Base-by-base conservation (phyloP, 1,140 invertebrate species). In the Anadara kagoshimensis region DNA sequence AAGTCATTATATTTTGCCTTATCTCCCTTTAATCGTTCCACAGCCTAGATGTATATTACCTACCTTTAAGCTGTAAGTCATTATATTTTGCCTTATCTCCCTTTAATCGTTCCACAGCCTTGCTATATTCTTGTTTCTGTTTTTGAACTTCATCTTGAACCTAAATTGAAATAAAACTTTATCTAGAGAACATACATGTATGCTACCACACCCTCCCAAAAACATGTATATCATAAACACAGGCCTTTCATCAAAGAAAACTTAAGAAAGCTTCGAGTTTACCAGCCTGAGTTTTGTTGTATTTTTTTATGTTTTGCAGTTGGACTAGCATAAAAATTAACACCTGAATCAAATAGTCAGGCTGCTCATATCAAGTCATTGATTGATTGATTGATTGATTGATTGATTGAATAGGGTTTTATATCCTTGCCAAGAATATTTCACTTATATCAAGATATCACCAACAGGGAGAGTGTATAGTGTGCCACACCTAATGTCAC, bases 1-100 rank as follows among this genome's bases (percentile, higher is more conserved):
- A 83, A 26, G 22, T 91, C 90, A 65, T 90, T 88, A 72, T 86
- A 90, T 76, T 90, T 91, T 22, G 84, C 80, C 70, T 88, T 88
- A 12, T 88, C 85, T 29, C 69, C 63, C 56, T 84, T 85, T 68
- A 89, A 85, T 20, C 79, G 79, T 20, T 90, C 89, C 20, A 91
- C 74, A 49, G 77, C 81, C 61, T 86, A 89, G 59, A 86, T 80
- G 71, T 51, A 36, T 49, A 7, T 70, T 22, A 61, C 75, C 82
- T 72, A 87, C 89, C 87, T 86, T 90, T 91, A 26, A 78, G 58
- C 51, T 81, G 82, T 18, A 84, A 26, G 22, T 91, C 90, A 67
- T 90, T 88, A 72, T 86, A 90, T 76, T 90, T 91, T 22, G 84
- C 81, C 71, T 88, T 88, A 12, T 88, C 85, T 29, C 69, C 63